Base-by-base conservation (phyloP, 2,797 vertebrate species). In the Typhlichthys subterraneus region DNA sequence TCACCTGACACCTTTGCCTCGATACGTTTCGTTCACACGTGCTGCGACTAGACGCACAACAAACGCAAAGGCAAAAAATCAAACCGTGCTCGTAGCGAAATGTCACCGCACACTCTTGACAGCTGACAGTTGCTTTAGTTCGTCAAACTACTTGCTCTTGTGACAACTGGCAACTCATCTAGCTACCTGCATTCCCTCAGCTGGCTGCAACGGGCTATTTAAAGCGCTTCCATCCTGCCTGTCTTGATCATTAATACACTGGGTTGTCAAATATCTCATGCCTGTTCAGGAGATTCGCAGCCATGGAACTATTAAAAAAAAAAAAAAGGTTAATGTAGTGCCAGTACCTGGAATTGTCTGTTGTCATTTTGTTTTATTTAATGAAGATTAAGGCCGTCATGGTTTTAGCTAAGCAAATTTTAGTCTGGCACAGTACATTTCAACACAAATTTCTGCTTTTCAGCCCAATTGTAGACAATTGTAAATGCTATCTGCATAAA, bases 211-310 rank as follows among this genome's bases (percentile, higher is more conserved):
- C 72, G 53, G 45, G 57, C 64, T 72, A 58, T 79, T 79, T 65
- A 62, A 75, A 75, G 53, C 33, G 33, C 61, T 38, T 56, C 10
- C 33, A 54, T 14, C 70, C 50, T 70, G 57, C 5, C 12, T 14
- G 60, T 70, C 79, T 75, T 80, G 61, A 81, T 85, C 67, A 77
- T 77, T 55, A 66, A 55, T 38, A 17, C 1, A 48, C 12, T 31
- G 64, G 71, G 15, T 84, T 83, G 70, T 78, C 77, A 77, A 61
- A 76, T 75, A 69, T 13, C 79, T 65, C 52, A 66, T 63, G 59
- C 33, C 49, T 54, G 46, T 50, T 64, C 23, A 9, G 38, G 38
- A 42, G 38, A 42, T 42, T 42, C 38, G 38, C 38, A 42, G 2
- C 38, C 7, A 8, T 7, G 38, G 38, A 42, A 42, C 38, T 9